Evolutionary conservation across 2,888 invertebrate genomes (phyloP), one percentile per base, ranked within the genome.

Genomic region (Lydus trimaculatus): DNA sequence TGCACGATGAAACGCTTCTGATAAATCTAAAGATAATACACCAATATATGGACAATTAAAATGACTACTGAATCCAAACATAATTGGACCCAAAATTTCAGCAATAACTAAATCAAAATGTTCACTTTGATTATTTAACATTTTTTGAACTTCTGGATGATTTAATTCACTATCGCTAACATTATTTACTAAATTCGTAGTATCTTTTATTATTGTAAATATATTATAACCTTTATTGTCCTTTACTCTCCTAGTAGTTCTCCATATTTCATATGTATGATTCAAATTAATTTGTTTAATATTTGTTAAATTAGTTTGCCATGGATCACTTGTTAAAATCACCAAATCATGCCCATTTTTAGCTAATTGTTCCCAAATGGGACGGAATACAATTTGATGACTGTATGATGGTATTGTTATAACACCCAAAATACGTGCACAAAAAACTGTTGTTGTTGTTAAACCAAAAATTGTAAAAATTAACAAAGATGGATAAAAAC

Each of bases 51-150:
- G 82, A 61, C 74, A 76, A 0, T 79, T 76, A 61, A 82, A 82
- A 39, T 77, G 73, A 39, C 78, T 73, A 7, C 72, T 70, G 66
- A 82, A 81, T 8, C 75, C 80, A 20, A 75, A 68, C 59, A 76
- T 73, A 4, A 75, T 61, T 0, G 79, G 78, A 59, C 73, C 73
- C 31, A 75, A 66, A 31, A 73, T 66, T 72, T 83, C 83, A 6
- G 77, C 71, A 63, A 83, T 77, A 0, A 82, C 73, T 31, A 83
- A 63, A 72, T 83, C 83, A 64, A 81, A 82, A 23, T 78, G 65
- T 61, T 87, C 81, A 33, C 85, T 85, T 23, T 63, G 39, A 67
- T 81, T 75, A 7, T 76, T 65, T 15, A 82, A 79, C 17, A 82
- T 61, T 17, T 62, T 17, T 63, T 77, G 73, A 7, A 82, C 79